Evolutionary conservation across 2,888 invertebrate species (phyloP).

Genomic region (Phalera bucephala): DNA sequence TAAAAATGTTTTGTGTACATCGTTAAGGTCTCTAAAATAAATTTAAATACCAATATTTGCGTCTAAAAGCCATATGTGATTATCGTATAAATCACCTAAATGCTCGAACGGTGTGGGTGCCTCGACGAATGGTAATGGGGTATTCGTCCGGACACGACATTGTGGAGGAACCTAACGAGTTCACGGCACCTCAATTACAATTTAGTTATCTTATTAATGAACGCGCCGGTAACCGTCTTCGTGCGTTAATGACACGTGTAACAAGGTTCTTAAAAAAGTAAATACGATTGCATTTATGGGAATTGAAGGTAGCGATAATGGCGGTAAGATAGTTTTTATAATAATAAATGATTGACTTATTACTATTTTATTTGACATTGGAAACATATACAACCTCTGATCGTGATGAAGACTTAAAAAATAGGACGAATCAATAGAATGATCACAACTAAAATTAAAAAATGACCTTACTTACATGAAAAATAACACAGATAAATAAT

Average conservation of each 20-base stretch:
- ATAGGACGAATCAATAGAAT: too few relatives aligned
- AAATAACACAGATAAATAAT: too few relatives aligned
- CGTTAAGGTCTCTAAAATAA: conserved; percentile 4
- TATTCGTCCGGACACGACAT: conserved; percentile 2
- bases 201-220: background rate
- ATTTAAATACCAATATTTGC: conserved; percentile 1
- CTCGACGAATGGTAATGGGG: conserved; percentile 1
- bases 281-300: too few relatives aligned
- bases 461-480: too few relatives aligned
- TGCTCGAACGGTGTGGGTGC: conserved; percentile 1
- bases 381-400: too few relatives aligned
- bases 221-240: background rate
- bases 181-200: background rate
- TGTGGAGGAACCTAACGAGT: background rate
- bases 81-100: background rate
- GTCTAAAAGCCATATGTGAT: background rate
- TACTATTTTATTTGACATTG: too few relatives aligned
- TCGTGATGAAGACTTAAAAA: too few relatives aligned
- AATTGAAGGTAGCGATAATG: too few relatives aligned
- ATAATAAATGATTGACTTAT: too few relatives aligned
- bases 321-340: too few relatives aligned
- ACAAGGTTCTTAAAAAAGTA: background rate
- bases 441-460: too few relatives aligned
- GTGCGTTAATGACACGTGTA: background rate
- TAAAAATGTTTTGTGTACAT: too few relatives aligned